Percentiles rank a stretch among this genome's conserved stretches.
Evolutionary conservation across 2,888 invertebrate genomes (phyloP).

Genomic region (Luperina nickerlii): DNA sequence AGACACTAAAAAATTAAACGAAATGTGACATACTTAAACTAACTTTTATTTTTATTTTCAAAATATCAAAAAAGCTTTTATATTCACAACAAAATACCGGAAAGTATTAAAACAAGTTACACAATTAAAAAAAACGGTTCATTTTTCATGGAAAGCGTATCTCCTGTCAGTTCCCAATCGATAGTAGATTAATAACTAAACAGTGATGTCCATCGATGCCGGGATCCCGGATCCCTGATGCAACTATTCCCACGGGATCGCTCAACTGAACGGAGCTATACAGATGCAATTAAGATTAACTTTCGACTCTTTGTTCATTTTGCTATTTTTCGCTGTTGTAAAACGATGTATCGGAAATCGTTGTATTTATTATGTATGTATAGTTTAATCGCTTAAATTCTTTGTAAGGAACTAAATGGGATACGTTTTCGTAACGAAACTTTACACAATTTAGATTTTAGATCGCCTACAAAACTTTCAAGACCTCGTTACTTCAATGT

Average conservation of each 20-base stretch:
- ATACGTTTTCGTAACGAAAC: neutral
- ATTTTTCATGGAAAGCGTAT: constrained; percentile 15
- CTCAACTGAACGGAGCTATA: constrained; percentile 40
- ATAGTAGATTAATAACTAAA: constrained; percentile 51
- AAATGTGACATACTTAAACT: neutral
- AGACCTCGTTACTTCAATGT: neutral
- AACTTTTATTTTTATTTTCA: no score
- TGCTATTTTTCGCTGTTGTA: constrained; percentile 1
- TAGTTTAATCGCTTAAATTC: neutral
- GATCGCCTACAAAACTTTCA: neutral
- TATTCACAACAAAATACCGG: neutral
- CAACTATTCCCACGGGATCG: constrained; percentile 50
- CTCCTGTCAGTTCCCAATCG: constrained; percentile 25
- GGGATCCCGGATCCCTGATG: constrained; percentile 43
- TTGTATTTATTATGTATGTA: constrained; percentile 4
- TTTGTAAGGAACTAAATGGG: neutral
- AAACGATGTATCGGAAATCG: constrained; percentile 21
- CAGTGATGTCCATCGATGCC: constrained; percentile 35
- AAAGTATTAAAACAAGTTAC: neutral
- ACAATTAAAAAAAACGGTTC: neutral
- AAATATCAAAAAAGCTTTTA: neutral
- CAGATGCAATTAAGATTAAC: constrained; percentile 62
- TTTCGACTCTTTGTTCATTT: constrained; percentile 32
- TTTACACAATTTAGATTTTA: neutral
- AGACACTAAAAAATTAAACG: no score